Conservation (phyloP, 2,888 invertebrate genomes). For the Ligdia adustata region DNA sequence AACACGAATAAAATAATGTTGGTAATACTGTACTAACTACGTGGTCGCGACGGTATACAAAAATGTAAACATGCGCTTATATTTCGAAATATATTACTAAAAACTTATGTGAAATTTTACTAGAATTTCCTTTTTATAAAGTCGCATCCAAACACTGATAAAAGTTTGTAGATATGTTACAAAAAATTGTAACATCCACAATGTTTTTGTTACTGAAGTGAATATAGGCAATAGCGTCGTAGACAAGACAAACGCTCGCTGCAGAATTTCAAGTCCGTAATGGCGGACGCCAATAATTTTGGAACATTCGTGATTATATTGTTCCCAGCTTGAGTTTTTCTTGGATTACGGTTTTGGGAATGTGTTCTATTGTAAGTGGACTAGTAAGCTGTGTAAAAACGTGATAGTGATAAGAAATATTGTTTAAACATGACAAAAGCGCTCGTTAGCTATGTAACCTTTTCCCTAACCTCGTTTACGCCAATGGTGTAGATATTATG, state of each 20-base stretch:
- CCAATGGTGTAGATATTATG: slow-evolving; percentile 88
- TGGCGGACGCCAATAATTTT: slow-evolving; percentile 84
- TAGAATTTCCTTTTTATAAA: slow-evolving; percentile 2
- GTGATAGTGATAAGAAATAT: slow-evolving; percentile 80
- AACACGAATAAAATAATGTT: slow-evolving; percentile 56
- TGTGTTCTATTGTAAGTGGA: slow-evolving; percentile 70
- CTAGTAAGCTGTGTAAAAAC: slow-evolving; percentile 64
- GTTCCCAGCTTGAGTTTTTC: slow-evolving; percentile 74
- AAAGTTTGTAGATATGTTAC: slow-evolving; percentile 28
- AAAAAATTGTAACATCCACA: slow-evolving; percentile 44
- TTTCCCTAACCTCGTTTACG: slow-evolving; percentile 91
- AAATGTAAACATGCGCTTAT: slow-evolving; percentile 78
- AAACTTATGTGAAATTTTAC: slow-evolving; percentile 20
- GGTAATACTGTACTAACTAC: slow-evolving; percentile 74
- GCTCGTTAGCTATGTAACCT: slow-evolving; percentile 86
- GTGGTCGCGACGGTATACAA: slow-evolving; percentile 75
- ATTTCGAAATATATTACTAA: slow-evolving; percentile 27
- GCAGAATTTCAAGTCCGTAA: slow-evolving; percentile 80
- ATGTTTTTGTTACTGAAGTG: slow-evolving; percentile 73
- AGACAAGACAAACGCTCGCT: slow-evolving; percentile 75
- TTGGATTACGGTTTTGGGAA: slow-evolving; percentile 61
- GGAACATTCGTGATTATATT: slow-evolving; percentile 83
- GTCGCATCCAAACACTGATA: not conserved
- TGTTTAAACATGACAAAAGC: slow-evolving; percentile 82
- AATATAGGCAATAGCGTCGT: slow-evolving; percentile 81